These are phyloP conservation scores for Martes martes DNA, from an alignment of 2,113 vertebrate genomes.

Conservation along the genomic window DNA sequence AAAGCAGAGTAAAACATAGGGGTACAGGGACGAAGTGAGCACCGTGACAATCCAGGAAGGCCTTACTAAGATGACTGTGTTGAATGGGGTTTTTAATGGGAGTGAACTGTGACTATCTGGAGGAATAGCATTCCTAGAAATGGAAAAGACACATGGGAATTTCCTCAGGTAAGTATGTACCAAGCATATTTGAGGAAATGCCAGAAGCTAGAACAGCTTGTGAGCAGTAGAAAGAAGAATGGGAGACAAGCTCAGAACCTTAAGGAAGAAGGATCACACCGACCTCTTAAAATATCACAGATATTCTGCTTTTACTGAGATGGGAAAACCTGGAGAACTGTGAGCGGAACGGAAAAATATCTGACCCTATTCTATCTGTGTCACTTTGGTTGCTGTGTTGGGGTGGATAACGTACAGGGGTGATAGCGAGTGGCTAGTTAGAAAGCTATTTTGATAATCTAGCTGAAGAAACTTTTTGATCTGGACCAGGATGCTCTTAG, in stretches of 20 bases:
- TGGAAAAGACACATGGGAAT: not conserved
- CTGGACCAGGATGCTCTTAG: not conserved
- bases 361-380: not conserved
- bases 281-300: not conserved
- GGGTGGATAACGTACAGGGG: not conserved
- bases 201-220: not conserved
- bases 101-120: not conserved
- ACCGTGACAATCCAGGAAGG: not conserved
- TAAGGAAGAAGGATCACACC: not conserved
- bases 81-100: not conserved
- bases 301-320: not conserved
- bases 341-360: not conserved
- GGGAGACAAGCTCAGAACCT: not conserved
- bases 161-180: not conserved
- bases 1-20: not conserved
- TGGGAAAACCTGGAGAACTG: not conserved
- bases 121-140: not conserved
- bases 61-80: not conserved
- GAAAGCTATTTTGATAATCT: not conserved
- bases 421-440: not conserved
- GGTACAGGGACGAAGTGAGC: not conserved
- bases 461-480: not conserved
- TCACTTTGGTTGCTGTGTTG: not conserved
- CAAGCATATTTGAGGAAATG: not conserved
- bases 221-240: not conserved